Percentiles rank a stretch among this genome's conserved stretches.
Conservation (phyloP, 1,140 invertebrate genomes). For the Zaprionus kolodkinae region DNA sequence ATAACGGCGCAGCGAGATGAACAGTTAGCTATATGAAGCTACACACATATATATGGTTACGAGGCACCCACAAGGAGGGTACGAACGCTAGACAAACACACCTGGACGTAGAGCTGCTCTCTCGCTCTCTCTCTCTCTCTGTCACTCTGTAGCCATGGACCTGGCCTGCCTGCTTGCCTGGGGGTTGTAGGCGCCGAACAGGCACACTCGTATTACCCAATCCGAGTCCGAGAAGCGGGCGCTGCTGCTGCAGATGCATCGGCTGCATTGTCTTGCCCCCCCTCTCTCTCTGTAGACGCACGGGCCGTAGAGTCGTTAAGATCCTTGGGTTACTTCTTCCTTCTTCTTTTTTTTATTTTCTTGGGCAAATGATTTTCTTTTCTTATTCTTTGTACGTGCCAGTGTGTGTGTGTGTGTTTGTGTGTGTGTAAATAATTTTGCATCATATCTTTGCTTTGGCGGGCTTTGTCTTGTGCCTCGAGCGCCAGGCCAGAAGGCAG, state of each 20-base stretch:
- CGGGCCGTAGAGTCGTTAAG: too few relatives aligned
- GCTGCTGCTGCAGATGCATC: conserved; percentile 38
- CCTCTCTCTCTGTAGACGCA: too few relatives aligned
- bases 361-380: conserved; percentile 71
- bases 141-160: too few relatives aligned
- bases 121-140: too few relatives aligned
- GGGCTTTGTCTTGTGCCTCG: conserved; percentile 54
- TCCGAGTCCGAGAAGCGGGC: conserved; percentile 21
- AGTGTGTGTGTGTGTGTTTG: conserved; percentile 12
- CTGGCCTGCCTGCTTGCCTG: conserved; percentile 10
- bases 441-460: conserved; percentile 68
- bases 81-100: conserved; percentile 59
- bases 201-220: conserved; percentile 43
- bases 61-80: conserved; percentile 62
- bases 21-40: conserved; percentile 31
- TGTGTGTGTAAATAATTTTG: conserved; percentile 64
- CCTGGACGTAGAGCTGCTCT: conserved; percentile 34
- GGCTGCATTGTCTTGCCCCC: conserved; percentile 45
- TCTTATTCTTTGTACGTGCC: conserved; percentile 32
- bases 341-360: conserved; percentile 48
- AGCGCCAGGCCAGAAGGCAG: conserved; percentile 52
- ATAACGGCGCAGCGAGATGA: conserved; percentile 51
- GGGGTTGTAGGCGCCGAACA: conserved; percentile 32
- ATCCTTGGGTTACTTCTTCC: conserved; percentile 5
- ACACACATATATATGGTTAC: background rate